Evolutionary conservation across 2,797 vertebrate genomes (phyloP).

Genomic region (Eremophila alpestris): DNA sequence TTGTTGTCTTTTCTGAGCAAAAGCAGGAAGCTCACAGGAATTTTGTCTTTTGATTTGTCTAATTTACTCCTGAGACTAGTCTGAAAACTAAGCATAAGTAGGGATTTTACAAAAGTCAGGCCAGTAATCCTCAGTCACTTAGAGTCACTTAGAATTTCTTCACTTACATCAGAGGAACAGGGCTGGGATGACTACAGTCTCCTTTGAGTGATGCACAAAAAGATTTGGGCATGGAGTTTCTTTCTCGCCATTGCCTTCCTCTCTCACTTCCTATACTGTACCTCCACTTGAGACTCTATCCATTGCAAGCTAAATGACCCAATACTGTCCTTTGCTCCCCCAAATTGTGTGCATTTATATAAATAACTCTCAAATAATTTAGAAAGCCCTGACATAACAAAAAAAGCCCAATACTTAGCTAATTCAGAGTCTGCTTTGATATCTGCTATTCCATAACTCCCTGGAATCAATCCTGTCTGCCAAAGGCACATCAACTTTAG

Average conservation of each 20-base stretch:
- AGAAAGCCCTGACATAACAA: neutral
- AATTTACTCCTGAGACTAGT: neutral
- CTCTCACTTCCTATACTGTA: neutral
- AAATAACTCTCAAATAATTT: neutral
- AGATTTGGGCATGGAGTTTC: accelerated
- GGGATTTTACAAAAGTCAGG: neutral
- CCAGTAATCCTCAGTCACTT: neutral
- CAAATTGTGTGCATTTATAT: neutral
- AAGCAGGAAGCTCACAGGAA: neutral
- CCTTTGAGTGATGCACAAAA: accelerated
- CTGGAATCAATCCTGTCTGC: neutral
- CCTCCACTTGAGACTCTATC: neutral
- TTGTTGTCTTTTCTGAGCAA: neutral
- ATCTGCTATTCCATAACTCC: neutral
- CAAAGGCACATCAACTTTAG: neutral
- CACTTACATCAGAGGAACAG: neutral
- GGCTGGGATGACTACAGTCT: neutral
- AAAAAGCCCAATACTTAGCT: neutral
- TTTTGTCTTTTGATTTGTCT: neutral
- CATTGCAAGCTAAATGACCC: neutral
- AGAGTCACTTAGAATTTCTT: neutral
- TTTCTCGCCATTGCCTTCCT: neutral
- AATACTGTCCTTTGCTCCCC: neutral
- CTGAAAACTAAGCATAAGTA: neutral
- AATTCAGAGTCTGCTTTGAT: neutral